These are phyloP conservation scores for Lucifuga dentata DNA, from an alignment of 2,113 vertebrate genomes.

Conservation along the genomic window DNA sequence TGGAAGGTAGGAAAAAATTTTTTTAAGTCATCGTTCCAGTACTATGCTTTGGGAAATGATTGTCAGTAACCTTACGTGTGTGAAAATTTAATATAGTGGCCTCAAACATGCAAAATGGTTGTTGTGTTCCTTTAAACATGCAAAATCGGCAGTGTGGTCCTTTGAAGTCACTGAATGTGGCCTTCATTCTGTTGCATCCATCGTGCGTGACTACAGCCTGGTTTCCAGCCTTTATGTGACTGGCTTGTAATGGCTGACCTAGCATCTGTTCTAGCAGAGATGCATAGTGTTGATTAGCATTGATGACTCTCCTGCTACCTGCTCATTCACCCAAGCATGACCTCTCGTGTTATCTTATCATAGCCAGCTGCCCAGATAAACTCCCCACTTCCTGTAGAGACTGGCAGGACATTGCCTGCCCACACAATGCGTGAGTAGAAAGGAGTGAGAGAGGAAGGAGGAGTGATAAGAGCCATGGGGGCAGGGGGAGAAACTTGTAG, in stretches of 20 bases:
- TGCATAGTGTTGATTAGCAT: slow-evolving; percentile 57
- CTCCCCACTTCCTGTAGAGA: slow-evolving; percentile 64
- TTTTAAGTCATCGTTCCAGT: too few relatives aligned
- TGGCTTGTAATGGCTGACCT: slow-evolving; percentile 62
- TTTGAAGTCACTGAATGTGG: slow-evolving; percentile 15
- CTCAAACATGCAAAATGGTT: too few relatives aligned
- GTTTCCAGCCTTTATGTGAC: slow-evolving; percentile 42
- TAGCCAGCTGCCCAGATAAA: slow-evolving; percentile 67
- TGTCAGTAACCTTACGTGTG: too few relatives aligned
- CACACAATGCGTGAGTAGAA: slow-evolving; percentile 19
- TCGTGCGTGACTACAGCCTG: slow-evolving; percentile 19
- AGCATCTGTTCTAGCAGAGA: slow-evolving; percentile 58
- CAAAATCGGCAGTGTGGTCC: too few relatives aligned
- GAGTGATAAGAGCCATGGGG: neutral
- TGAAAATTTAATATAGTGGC: too few relatives aligned
- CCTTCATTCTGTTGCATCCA: slow-evolving; percentile 18
- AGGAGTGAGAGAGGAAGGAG: slow-evolving; percentile 1
- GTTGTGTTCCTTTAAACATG: too few relatives aligned
- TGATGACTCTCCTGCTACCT: slow-evolving; percentile 64
- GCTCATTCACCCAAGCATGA: slow-evolving; percentile 63
- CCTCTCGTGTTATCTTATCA: slow-evolving; percentile 70
- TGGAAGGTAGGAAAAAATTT: too few relatives aligned
- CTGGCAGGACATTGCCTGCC: slow-evolving; percentile 41
- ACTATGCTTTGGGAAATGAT: too few relatives aligned
- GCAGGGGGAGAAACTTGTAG: slow-evolving; percentile 6